Evolutionary conservation across 2,113 vertebrate species (phyloP), one percentile per base, ranked within the genome.

Genomic region (Galbula dea): DNA sequence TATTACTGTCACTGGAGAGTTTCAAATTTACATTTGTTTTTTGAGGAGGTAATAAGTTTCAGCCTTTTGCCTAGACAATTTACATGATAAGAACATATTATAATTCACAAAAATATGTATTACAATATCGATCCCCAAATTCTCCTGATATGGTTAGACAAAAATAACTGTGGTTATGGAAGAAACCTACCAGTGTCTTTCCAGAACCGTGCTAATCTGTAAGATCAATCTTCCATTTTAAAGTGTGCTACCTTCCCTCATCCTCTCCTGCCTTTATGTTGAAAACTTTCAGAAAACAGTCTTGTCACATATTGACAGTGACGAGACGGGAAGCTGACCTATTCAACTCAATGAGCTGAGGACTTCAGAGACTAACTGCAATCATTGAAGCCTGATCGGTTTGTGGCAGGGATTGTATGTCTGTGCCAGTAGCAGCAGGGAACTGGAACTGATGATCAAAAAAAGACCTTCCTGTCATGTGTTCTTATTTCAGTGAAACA

Each of bases 281-380:
- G 69, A 77, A 89, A 91, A 91, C 36, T 94, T 88, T 88, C 58
- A 81, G 90, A 83, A 95, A 92, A 77, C 51, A 59, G 30, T 43
- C 88, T 79, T 75, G 80, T 92, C 88, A 86, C 55, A 86, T 89
- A 95, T 86, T 90, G 90, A 93, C 89, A 83, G 62, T 55, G 86
- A 89, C 0, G 4, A 94, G 91, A 88, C 6, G 0, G 48, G 48
- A 78, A 88, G 74, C 41, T 69, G 52, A 85, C 76, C 77, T 77
- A 37, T 71, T 96, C 65, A 17, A 58, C 73, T 89, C 74, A 75
- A 12, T 67, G 81, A 86, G 67, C 87, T 85, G 63, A 88, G 73
- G 94, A 91, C 90, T 93, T 92, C 63, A 80, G 86, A 80, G 73
- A 36, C 15, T 17, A 75, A 52, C 69, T 77, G 58, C 86, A 89